Conservation (phyloP, 2,797 vertebrate species). For the Coregonus sp. region DNA sequence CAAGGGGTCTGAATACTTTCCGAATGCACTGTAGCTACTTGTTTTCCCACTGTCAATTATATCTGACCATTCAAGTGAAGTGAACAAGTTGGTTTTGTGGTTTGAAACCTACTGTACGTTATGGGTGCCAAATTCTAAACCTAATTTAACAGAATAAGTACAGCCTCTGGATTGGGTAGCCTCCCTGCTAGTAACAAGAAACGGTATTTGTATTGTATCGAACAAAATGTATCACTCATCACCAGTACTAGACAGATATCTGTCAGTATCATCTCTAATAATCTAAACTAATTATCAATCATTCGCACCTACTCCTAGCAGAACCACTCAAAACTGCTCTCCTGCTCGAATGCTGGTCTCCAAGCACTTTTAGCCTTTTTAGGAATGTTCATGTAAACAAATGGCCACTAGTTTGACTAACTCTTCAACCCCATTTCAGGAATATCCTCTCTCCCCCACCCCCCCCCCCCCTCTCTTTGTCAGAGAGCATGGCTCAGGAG, state of each 20-base stretch:
- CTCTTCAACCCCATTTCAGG: constrained; percentile 67
- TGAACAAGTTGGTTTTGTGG: background rate
- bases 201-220: background rate
- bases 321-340: constrained; percentile 30
- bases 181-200: background rate
- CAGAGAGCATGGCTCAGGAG: constrained; percentile 87
- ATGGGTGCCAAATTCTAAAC: background rate
- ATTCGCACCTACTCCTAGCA: constrained; percentile 4
- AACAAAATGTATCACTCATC: background rate
- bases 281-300: background rate
- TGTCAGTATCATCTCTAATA: background rate
- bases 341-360: constrained; percentile 49
- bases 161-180: background rate
- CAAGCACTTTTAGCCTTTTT: constrained; percentile 52
- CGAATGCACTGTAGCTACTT: background rate
- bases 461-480: constrained; percentile 46
- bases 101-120: background rate
- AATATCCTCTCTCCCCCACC: constrained; percentile 71
- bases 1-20: too few species aligned
- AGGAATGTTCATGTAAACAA: constrained; percentile 22
- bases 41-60: background rate
- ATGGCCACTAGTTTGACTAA: constrained; percentile 50
- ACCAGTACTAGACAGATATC: background rate
- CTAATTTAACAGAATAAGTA: background rate
- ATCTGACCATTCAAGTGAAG: background rate